phyloP scores from a whole-genome alignment of 1,140 invertebrate species.

The Drosophila nebulosa region DNA sequence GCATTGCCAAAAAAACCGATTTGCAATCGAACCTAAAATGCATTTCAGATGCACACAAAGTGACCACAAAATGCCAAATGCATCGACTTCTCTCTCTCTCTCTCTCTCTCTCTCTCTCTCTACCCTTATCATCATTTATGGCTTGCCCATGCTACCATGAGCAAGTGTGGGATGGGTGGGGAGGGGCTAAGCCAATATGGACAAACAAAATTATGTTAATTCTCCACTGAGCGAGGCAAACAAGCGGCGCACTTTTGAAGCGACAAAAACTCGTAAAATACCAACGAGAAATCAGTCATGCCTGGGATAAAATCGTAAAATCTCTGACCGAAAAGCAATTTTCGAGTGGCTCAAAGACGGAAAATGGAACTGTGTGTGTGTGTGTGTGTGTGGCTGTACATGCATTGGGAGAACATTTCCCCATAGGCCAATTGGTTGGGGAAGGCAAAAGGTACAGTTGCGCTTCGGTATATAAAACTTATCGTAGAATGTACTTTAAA shows the following conservation, averaged over 20 bases:
- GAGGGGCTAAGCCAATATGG: background rate
- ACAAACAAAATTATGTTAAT: constrained; percentile 35
- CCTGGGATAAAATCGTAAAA: constrained; percentile 3
- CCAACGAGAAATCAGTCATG: background rate
- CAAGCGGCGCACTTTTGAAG: background rate
- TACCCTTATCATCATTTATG: background rate
- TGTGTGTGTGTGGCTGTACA: background rate
- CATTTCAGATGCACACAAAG: constrained; percentile 44
- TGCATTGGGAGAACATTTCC: background rate
- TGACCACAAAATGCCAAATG: constrained; percentile 65
- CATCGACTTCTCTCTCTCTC: constrained; percentile 20
- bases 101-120: too few species aligned
- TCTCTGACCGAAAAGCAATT: background rate
- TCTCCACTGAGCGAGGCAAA: constrained; percentile 5
- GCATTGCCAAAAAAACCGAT: constrained; percentile 13
- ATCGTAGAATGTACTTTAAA: background rate
- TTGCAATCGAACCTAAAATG: constrained; percentile 48
- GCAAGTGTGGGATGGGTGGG: background rate
- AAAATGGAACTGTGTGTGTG: background rate
- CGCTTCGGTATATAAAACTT: background rate
- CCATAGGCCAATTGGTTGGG: background rate
- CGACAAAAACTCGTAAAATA: background rate
- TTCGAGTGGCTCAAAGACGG: background rate
- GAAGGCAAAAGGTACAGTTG: background rate
- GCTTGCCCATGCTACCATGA: background rate